Evolutionary conservation across 2,888 invertebrate genomes (phyloP).

Genomic region (Lasioglossum lativentre): DNA sequence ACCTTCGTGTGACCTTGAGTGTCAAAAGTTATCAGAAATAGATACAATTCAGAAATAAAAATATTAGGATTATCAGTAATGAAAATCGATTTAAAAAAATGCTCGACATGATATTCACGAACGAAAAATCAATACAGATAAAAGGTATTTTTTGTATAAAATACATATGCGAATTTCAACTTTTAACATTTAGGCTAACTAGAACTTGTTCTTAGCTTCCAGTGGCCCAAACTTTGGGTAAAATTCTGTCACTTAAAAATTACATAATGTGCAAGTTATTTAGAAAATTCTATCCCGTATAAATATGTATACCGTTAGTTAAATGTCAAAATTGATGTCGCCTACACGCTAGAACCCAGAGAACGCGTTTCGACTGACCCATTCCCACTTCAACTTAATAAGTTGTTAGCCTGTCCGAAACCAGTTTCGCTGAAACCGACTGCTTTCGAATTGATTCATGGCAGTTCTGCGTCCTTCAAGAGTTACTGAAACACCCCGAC

Average conservation of each 20-base stretch:
- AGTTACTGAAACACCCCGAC: slow-evolving; percentile 2
- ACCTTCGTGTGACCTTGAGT: no score
- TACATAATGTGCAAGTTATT: not conserved
- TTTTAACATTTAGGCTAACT: not conserved
- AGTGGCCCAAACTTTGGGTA: no score
- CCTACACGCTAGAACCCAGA: no score
- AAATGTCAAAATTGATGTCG: not conserved
- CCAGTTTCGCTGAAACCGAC: not conserved
- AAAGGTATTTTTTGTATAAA: not conserved
- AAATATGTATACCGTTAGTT: not conserved
- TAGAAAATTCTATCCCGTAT: not conserved
- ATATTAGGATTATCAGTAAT: no score
- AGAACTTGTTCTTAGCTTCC: not conserved
- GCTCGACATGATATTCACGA: no score
- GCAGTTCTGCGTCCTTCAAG: not conserved
- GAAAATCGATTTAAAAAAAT: no score
- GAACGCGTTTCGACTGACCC: not conserved
- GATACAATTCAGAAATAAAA: no score
- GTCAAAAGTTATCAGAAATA: no score
- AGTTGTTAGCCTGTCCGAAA: not conserved
- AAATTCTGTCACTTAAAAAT: not conserved
- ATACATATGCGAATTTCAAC: not conserved
- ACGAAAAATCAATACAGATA: no score
- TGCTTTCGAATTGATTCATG: slow-evolving; percentile 5
- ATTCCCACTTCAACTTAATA: not conserved